These are phyloP conservation scores for Amphimedon queenslandica DNA, from an alignment of 37 sponge, comb jelly and placozoan genomes.

Conservation along the genomic window DNA sequence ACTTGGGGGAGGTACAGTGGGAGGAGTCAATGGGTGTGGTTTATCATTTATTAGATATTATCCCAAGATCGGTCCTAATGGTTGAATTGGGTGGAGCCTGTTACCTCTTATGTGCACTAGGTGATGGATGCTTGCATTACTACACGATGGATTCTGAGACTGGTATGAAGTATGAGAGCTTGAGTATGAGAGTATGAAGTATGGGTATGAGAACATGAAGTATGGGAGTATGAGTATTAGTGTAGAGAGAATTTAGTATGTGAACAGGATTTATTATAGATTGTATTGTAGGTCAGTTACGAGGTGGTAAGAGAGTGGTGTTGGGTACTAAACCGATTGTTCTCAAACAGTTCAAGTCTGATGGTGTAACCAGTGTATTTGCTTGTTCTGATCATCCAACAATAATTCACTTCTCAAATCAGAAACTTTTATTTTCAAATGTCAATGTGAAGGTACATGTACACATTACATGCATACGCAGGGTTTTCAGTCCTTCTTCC, in stretches of 20 bases:
- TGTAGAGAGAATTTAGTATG: not conserved
- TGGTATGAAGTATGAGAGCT: constrained; percentile 19
- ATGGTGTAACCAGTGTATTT: constrained; percentile 74
- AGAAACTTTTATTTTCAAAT: constrained; percentile 90
- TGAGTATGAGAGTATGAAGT: not conserved
- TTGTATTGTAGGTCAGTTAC: constrained; percentile 28
- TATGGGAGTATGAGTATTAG: too few species aligned
- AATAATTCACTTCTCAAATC: constrained; percentile 84
- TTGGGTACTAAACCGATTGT: constrained; percentile 85
- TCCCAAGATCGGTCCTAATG: constrained; percentile 82
- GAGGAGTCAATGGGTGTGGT: too few species aligned
- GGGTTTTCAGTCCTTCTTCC: too few species aligned
- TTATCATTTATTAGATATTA: constrained; percentile 53
- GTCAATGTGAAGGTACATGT: constrained; percentile 79
- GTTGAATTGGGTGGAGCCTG: constrained; percentile 41
- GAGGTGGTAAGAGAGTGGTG: constrained; percentile 51
- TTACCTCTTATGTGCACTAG: constrained; percentile 90
- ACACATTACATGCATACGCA: not conserved
- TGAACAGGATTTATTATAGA: not conserved
- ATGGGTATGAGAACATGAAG: too few species aligned
- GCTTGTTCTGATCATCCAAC: constrained; percentile 94
- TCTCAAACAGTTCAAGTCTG: constrained; percentile 60
- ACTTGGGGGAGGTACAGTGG: constrained; percentile 93
- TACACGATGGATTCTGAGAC: constrained; percentile 61
- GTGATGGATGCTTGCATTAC: constrained; percentile 84